A percentile compares a stretch with the other conserved stretches of the same genome.
These are phyloP conservation scores for Linnaemya vulpina DNA, from an alignment of 2,888 invertebrate species.

Conservation along the genomic window DNA sequence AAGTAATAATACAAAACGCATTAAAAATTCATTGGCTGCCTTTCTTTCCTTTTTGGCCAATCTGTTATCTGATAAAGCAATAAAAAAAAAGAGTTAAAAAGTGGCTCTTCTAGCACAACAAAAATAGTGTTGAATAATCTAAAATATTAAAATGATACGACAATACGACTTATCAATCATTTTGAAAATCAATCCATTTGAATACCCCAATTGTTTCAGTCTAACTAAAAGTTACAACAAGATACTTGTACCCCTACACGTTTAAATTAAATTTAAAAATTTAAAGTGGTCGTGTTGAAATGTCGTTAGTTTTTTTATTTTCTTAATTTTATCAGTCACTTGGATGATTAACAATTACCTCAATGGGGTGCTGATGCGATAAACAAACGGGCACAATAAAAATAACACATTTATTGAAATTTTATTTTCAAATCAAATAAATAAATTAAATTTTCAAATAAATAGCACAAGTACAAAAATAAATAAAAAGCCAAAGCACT, in stretches of 20 bases:
- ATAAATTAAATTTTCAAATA: constrained; percentile 24
- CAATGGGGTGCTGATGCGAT: constrained; percentile 50
- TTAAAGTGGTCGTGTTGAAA: constrained; percentile 39
- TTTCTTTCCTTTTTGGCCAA: no score
- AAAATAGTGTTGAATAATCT: no score
- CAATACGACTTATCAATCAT: no score
- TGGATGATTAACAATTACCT: constrained; percentile 52
- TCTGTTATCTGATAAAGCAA: no score
- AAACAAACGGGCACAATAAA: constrained; percentile 32
- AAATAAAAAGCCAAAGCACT: constrained; percentile 41
- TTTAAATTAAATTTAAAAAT: constrained; percentile 14
- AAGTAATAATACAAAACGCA: no score
- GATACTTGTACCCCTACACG: neutral
- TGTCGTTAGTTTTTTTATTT: no score
- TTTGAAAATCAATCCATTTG: no score
- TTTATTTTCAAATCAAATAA: constrained; percentile 34
- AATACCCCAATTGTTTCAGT: neutral
- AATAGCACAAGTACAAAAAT: constrained; percentile 37
- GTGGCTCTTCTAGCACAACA: no score
- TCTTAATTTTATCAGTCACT: constrained; percentile 47
- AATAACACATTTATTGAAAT: constrained; percentile 36
- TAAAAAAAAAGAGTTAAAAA: no score
- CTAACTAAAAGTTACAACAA: neutral
- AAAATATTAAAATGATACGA: no score
- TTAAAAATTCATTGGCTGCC: no score